Evolutionary conservation across 2,113 vertebrate genomes (phyloP), one percentile per base, ranked within the genome.

Genomic region (Zosterops pallidus): DNA sequence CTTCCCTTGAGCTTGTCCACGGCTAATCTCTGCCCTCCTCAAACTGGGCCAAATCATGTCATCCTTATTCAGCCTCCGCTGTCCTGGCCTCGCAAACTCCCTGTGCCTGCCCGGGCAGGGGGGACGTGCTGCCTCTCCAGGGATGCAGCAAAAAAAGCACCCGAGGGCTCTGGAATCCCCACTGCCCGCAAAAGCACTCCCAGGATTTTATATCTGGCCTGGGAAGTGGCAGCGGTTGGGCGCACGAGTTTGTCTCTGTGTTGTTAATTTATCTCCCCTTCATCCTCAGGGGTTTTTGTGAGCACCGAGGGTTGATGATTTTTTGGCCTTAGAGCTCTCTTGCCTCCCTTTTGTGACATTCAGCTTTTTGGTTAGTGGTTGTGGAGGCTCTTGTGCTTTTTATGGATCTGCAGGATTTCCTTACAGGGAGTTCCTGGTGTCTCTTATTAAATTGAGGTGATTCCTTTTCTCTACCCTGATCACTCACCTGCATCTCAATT

Each of bases 1-100:
- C 96, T 97, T 95, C 96, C 96, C 64, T 64, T 97, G 86, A 96
- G 59, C 94, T 97, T 96, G 64, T 96, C 96, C 95, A 93, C 11
- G 1, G 84, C 79, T 92, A 90, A 85, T 92, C 96, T 94, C 91
- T 96, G 95, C 91, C 94, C 96, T 96, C 62, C 87, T 79, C 96
- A 93, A 92, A 83, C 89, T 94, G 95, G 92, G 95, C 96, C 95
- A 97, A 95, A 94, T 86, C 78, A 92, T 94, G 94, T 83, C 95
- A 96, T 94, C 93, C 69, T 89, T 78, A 97, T 96, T 95, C 91
- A 95, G 85, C 83, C 86, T 57, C 11, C 0, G 4, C 86, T 86
- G 86, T 95, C 92, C 83, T 87, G 2, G 4, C 81, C 71, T 75
- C 21, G 13, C 72, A 88, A 78, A 33, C 31, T 60, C 70, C 74